Conservation (phyloP, 2,888 invertebrate genomes). For the Villa cingulata region DNA sequence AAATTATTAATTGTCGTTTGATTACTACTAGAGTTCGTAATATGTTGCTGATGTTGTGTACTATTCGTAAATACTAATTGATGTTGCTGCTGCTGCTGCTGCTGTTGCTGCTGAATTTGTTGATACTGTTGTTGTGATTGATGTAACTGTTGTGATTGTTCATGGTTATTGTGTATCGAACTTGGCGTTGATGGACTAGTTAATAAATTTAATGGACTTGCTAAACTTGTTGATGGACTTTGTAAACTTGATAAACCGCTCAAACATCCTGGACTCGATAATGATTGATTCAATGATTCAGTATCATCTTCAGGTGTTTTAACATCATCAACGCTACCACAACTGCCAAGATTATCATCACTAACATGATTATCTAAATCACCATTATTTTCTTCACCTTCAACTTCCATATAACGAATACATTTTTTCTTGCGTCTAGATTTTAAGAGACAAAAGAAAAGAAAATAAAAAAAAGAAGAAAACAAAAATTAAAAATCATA, state of each 20-base stretch:
- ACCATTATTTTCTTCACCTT: conserved; percentile 49
- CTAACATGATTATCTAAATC: conserved; percentile 38
- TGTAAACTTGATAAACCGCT: conserved; percentile 55
- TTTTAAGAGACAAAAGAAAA: background rate
- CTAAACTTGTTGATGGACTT: conserved; percentile 57
- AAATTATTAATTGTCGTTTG: conserved; percentile 2
- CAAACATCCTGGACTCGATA: conserved; percentile 46
- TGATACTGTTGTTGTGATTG: conserved; percentile 8
- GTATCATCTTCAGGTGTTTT: conserved; percentile 53
- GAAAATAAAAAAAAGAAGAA: background rate
- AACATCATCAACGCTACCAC: conserved; percentile 62
- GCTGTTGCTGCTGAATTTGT: conserved; percentile 8
- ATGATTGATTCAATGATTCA: conserved; percentile 47
- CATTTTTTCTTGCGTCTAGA: conserved; percentile 91
- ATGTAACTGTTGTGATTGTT: conserved; percentile 8
- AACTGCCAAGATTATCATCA: conserved; percentile 64
- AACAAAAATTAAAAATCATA: too few relatives aligned
- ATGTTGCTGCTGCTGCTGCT: conserved; percentile 1
- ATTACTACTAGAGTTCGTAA: conserved; percentile 6
- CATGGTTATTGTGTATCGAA: conserved; percentile 7
- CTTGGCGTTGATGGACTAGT: conserved; percentile 44
- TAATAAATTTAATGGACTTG: conserved; percentile 62
- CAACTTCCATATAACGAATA: conserved; percentile 86
- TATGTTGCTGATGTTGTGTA: conserved; percentile 1
- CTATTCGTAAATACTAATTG: too few relatives aligned